Base-by-base conservation (phyloP, 2,888 invertebrate species). In the Penaeus monodon region DNA sequence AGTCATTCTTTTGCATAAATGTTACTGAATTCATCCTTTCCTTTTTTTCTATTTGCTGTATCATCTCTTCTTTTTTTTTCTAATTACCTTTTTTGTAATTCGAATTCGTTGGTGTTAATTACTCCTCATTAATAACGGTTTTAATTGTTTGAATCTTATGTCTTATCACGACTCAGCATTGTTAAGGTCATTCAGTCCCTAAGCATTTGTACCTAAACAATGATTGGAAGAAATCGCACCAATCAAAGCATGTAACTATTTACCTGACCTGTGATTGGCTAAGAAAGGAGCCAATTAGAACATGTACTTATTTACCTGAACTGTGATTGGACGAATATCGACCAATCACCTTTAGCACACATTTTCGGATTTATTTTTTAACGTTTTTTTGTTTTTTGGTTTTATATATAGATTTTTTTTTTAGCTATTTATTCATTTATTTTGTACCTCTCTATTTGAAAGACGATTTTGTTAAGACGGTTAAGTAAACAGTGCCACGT, bases 401-500 rank as follows among this genome's bases (percentile, higher is more conserved):
- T 24, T 74, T 33, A 74, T 44, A 33, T 24, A 74, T 24, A 74
- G 74, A 38, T 44, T 33, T 38, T 10, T 29, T 24, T 24, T 38
- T 74, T 33, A 14, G 12, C 22, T 33, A 12, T 12, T 33, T 33
- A 24, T 74, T 33, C 65, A 29, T 70, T 29, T 70, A 77, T 74
- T 83, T 85, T 83, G 86, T 87, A 87, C 83, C 73, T 27, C 83
- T 49, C 81, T 79, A 78, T 29, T 74, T 85, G 85, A 87, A 87
- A 87, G 86, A 87, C 86, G 73, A 27, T n/a, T 33, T 49, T 87
- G 70, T 57, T 33, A 68, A 49, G 78, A 70, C 79, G 68, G 79
- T 82, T 78, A 80, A 83, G 83, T 79, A 63, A 38, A 83, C 86
- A 87, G 86, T 87, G 86, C 86, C 86, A 83, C 70, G 86, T 73